phyloP scores from a whole-genome alignment of 2,888 invertebrate genomes.

The Dromius quadrimaculatus region DNA sequence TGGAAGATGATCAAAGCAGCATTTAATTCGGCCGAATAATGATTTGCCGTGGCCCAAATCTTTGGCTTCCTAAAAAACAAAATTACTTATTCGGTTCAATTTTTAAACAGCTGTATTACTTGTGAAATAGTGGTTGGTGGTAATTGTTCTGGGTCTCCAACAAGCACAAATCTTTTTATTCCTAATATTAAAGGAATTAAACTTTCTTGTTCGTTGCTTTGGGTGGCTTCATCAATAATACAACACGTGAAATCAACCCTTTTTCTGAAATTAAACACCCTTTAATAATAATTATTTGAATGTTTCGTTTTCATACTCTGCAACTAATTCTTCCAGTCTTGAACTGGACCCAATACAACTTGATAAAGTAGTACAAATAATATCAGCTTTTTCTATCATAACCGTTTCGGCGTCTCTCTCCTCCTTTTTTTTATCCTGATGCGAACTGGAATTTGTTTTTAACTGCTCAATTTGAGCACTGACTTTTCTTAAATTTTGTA shows the following conservation, averaged over 20 bases:
- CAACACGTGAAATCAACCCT: constrained; percentile 71
- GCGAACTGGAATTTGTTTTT: neutral
- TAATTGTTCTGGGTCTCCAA: constrained; percentile 89
- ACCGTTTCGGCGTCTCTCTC: constrained; percentile 26
- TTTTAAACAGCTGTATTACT: constrained; percentile 65
- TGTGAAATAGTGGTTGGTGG: constrained; percentile 84
- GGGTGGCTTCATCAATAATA: constrained; percentile 90
- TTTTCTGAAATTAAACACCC: constrained; percentile 51
- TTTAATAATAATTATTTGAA: constrained; percentile 6
- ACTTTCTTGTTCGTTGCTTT: constrained; percentile 86
- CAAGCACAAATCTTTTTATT: constrained; percentile 80
- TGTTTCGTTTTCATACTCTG: constrained; percentile 55
- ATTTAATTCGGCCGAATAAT: constrained; percentile 80
- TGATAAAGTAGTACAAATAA: constrained; percentile 79
- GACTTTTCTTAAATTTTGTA: constrained; percentile 19
- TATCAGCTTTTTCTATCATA: constrained; percentile 69
- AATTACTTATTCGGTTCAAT: constrained; percentile 9
- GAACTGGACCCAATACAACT: constrained; percentile 65
- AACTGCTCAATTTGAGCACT: constrained; percentile 9
- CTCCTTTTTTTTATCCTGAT: neutral
- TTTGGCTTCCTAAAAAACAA: constrained; percentile 73
- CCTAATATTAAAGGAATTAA: constrained; percentile 83
- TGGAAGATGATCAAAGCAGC: constrained; percentile 67
- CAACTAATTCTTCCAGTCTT: constrained; percentile 57
- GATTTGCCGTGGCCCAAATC: constrained; percentile 79